Evolutionary conservation across 2,888 invertebrate species (phyloP).

Genomic region (Rotaria sp.): DNA sequence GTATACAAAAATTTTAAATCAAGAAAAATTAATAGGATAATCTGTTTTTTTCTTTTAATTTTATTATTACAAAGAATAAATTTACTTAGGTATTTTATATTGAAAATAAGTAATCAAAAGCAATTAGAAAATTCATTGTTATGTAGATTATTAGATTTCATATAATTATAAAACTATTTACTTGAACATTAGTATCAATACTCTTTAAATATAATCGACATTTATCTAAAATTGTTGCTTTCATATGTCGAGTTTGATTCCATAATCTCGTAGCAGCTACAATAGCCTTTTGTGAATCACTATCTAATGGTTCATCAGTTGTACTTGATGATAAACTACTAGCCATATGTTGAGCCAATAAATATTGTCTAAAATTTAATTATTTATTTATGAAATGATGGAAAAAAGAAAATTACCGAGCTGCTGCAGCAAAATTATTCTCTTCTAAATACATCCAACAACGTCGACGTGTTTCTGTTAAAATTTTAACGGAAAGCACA

Average conservation of each 20-base stretch:
- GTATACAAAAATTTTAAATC: not conserved
- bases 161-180: not conserved
- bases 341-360: slow-evolving; percentile 36
- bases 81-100: too few species aligned
- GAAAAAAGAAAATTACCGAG: slow-evolving; percentile 9
- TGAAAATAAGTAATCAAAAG: too few species aligned
- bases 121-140: too few species aligned
- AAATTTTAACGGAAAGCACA: not conserved
- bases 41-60: too few species aligned
- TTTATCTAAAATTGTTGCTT: slow-evolving; percentile 21
- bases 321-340: slow-evolving; percentile 12
- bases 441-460: slow-evolving; percentile 37
- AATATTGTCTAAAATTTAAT: slow-evolving; percentile 34
- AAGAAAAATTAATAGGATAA: too few species aligned
- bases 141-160: too few species aligned
- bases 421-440: slow-evolving; percentile 34
- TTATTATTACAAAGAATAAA: too few species aligned
- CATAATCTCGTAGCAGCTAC: slow-evolving; percentile 33
- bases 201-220: slow-evolving; percentile 7
- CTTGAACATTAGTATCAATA: not conserved
- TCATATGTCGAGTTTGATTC: slow-evolving; percentile 29
- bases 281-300: slow-evolving; percentile 32
- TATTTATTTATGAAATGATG: not conserved
- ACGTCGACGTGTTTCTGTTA: slow-evolving; percentile 22
- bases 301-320: not conserved